These are phyloP conservation scores for Artemia sp. DNA, from an alignment of 2,888 invertebrate genomes.

Conservation along the genomic window DNA sequence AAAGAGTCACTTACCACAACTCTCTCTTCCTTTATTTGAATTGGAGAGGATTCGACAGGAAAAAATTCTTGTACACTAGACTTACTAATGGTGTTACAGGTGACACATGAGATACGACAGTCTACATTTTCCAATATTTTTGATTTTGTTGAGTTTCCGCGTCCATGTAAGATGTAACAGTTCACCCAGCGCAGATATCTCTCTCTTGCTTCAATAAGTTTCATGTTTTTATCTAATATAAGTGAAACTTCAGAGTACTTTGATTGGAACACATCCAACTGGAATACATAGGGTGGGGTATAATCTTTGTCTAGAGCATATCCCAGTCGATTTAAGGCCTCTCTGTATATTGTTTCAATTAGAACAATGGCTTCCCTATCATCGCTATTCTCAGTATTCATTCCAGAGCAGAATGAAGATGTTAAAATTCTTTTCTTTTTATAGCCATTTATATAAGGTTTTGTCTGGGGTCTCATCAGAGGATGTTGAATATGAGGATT, in stretches of 20 bases:
- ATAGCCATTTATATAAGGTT: neutral
- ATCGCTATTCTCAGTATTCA: conserved; percentile 3
- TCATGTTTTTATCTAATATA: neutral
- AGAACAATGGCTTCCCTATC: neutral
- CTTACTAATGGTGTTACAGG: too few relatives aligned
- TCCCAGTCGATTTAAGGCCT: neutral
- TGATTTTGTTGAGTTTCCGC: neutral
- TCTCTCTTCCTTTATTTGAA: too few relatives aligned
- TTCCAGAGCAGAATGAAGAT: conserved; percentile 5
- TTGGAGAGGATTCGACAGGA: too few relatives aligned
- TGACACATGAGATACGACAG: neutral
- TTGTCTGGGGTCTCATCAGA: neutral
- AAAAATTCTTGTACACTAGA: too few relatives aligned
- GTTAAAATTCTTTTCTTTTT: neutral
- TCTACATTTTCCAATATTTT: conserved; percentile 3
- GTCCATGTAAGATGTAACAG: conserved; percentile 15
- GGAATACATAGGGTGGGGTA: neutral
- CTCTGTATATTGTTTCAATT: neutral
- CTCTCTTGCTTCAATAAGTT: neutral
- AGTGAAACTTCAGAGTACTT: neutral
- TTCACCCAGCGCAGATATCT: conserved; percentile 13
- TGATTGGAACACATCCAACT: neutral
- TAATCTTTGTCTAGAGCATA: too few relatives aligned
- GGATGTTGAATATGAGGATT: neutral
- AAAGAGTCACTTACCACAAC: too few relatives aligned